Evolutionary conservation across 23 tunicate species (phyloP), one percentile per base, ranked within the genome.

Genomic region (Ascidia mentula): DNA sequence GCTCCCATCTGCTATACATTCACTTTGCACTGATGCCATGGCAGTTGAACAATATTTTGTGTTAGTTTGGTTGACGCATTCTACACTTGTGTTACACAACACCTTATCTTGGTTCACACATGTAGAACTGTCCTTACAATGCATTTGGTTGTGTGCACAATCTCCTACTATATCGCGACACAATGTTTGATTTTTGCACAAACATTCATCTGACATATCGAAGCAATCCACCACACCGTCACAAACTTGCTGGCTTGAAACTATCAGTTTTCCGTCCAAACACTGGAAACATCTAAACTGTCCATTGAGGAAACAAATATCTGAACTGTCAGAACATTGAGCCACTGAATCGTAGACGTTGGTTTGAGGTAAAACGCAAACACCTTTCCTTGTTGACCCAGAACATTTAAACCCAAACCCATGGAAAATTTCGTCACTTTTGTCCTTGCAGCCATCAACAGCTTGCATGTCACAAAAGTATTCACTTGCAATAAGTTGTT

Each of bases 221-320:
- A 53, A 53, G 24, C 65, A 53, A 53, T 53, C 65, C 65, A 53
- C 7, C 13, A 53, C 65, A 6, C 65, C 65, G 65, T 53, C 65
- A 53, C 65, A 53, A 6, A 53, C 65, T 53, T 53, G 65, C 65
- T 53, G 22, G 7, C 28, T 26, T 53, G 65, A 53, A 20, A 53
- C 24, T 3, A 53, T 53, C 12, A 53, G 13, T 28, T 53, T 53
- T 53, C 24, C 24, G 13, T 53, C 65, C 65, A 53, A 53, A 28
- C 65, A 53, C 65, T 53, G 65, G 24, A 53, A 53, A 53, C 65
- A 53, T 53, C 65, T 53, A 9, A 53, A 53, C 65, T 53, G 65
- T 53, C 65, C 65, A 1, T 53, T 53, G 65, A 53, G 28, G 13
- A 53, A 53, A 53, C 65, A 53, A 5, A 53, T 26, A 53, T 53